Evolutionary conservation across 2,113 vertebrate species (phyloP).

Genomic region (Prolemur simus): DNA sequence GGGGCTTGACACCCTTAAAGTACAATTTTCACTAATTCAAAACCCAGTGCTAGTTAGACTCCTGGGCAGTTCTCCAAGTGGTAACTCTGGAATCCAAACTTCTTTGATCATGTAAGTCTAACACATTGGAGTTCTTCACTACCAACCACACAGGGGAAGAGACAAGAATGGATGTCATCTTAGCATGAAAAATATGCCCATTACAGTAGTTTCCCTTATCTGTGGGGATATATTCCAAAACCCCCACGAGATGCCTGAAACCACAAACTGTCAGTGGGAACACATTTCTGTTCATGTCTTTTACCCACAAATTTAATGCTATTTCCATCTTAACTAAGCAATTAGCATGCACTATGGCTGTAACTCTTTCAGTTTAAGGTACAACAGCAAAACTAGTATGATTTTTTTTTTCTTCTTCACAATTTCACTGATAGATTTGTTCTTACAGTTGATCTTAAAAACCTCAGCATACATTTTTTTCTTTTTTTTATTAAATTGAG

Average conservation of each 20-base stretch:
- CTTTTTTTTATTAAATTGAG: background rate
- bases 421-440: background rate
- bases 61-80: background rate
- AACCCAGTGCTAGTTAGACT: background rate
- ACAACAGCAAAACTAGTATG: background rate
- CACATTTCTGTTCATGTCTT: background rate
- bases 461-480: background rate
- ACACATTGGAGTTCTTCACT: background rate
- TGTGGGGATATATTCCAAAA: background rate
- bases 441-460: background rate
- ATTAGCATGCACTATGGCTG: background rate
- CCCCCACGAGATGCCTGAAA: background rate
- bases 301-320: background rate
- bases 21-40: background rate
- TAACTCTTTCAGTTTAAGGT: background rate
- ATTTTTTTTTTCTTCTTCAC: background rate
- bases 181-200: background rate
- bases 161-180: background rate
- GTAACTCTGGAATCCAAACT: background rate
- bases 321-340: background rate
- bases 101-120: background rate
- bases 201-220: background rate
- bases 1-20: background rate
- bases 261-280: background rate
- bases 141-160: background rate